These are phyloP conservation scores for Plutomurus gul DNA, from an alignment of 1,140 invertebrate genomes.

Conservation along the genomic window DNA sequence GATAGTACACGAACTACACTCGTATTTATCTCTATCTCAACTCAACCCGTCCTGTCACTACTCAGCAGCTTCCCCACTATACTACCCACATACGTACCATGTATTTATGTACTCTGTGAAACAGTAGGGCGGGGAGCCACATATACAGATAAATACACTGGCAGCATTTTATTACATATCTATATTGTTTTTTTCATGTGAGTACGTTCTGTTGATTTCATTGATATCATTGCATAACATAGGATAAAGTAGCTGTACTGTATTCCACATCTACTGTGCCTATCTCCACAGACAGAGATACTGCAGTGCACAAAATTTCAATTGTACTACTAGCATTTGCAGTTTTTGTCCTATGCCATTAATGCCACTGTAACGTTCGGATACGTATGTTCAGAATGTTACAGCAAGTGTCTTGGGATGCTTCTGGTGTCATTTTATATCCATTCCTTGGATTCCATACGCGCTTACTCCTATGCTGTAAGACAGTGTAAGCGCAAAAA, in stretches of 20 bases:
- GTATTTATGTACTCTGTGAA: background rate
- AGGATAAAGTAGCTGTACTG: background rate
- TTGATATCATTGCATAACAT: conserved; percentile 25
- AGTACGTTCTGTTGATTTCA: conserved; percentile 20
- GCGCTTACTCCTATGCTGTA: background rate
- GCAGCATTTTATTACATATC: conserved; percentile 13
- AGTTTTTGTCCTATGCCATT: background rate
- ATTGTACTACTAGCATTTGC: background rate
- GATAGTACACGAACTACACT: background rate
- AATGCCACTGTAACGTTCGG: too few relatives aligned
- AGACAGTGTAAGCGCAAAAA: background rate
- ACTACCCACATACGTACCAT: too few relatives aligned
- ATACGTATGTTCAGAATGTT: too few relatives aligned
- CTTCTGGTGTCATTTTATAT: background rate
- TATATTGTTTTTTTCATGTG: conserved; percentile 14
- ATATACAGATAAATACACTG: too few relatives aligned
- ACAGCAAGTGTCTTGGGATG: too few relatives aligned
- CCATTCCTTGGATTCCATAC: background rate
- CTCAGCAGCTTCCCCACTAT: too few relatives aligned
- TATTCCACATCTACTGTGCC: background rate
- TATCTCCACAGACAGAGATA: background rate
- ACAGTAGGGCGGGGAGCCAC: background rate
- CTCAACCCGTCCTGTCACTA: too few relatives aligned
- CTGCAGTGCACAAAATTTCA: background rate
- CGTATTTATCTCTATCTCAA: too few relatives aligned